Base-by-base conservation (phyloP, 2,797 vertebrate species). In the Pelobates cultripes region DNA sequence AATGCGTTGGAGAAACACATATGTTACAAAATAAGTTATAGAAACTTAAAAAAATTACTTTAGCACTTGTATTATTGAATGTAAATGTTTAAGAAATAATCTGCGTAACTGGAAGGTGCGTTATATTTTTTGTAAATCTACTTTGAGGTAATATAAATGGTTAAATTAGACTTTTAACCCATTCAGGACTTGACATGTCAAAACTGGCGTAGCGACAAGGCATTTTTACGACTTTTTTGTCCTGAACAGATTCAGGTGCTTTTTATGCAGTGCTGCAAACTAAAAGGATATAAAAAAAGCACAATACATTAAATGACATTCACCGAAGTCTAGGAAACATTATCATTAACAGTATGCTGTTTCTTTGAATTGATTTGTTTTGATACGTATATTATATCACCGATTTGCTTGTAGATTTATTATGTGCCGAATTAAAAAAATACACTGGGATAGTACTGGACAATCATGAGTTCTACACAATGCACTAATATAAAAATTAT, bases 261-360 rank as follows among this genome's bases (percentile, higher is more conserved):
- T 61, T 8, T 15, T 61, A 12, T 61, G 4, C 1, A 74, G 17
- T 74, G 72, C n/a, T 60, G 3, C 47, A 57, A 42, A 10, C 51
- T 43, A 9, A 66, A 75, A 47, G 8, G 12, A 14, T 14, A 53
- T 60, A 14, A 75, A 4, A 75, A 6, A 77, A 82, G 80, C 73
- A 82, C 80, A 82, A 80, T n/a, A 61, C 28, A 43, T 41, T 41
- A 51, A n/a, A 70, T 7, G 42, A 67, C 15, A 69, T 5, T 40
- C 80, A 43, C 60, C 60, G 71, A 82, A 43, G 57, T 28, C 9
- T n/a, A 43, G 51, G n/a, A 42, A 51, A 70, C 17, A 47, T 28
- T 28, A 28, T 1, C 68, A 63, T 76, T 76, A n/a, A 47, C 42
- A 15, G 14, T 43, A 13, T 28, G 41, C 6, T 6, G 57, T 15